phyloP scores from a whole-genome alignment of 2,113 vertebrate species.

The Dromas ardeola region DNA sequence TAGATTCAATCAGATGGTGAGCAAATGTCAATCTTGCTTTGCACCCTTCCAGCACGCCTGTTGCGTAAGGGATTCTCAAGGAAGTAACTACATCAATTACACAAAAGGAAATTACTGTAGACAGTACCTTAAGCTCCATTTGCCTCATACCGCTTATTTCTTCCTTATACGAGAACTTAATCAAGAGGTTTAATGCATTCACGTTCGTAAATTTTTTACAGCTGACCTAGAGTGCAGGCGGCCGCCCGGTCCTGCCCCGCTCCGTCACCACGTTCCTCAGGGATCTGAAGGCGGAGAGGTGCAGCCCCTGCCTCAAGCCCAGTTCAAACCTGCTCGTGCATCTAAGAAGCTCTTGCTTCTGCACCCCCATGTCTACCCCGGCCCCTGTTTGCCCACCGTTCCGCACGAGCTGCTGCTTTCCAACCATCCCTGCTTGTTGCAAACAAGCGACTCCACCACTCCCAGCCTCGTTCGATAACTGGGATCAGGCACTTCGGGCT shows the following conservation, averaged over 20 bases:
- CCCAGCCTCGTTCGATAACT: background rate
- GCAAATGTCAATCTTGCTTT: background rate
- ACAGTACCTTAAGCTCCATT: background rate
- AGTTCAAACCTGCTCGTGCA: accelerated
- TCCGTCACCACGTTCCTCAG: accelerated
- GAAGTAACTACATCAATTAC: background rate
- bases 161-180: background rate
- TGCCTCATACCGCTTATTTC: background rate
- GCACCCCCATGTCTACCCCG: accelerated
- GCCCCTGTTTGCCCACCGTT: accelerated
- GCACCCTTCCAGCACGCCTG: background rate
- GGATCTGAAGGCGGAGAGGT: background rate
- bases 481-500: background rate
- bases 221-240: accelerated
- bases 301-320: background rate
- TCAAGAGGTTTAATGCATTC: background rate
- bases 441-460: background rate
- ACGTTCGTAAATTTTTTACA: background rate
- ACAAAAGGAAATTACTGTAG: background rate
- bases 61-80: background rate
- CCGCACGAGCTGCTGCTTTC: background rate
- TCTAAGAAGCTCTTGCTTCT: background rate
- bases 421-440: accelerated
- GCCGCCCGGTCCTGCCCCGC: background rate
- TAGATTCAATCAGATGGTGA: background rate